These are phyloP conservation scores for Heliconius hermathena DNA, from an alignment of 1,140 invertebrate species.

Conservation along the genomic window DNA sequence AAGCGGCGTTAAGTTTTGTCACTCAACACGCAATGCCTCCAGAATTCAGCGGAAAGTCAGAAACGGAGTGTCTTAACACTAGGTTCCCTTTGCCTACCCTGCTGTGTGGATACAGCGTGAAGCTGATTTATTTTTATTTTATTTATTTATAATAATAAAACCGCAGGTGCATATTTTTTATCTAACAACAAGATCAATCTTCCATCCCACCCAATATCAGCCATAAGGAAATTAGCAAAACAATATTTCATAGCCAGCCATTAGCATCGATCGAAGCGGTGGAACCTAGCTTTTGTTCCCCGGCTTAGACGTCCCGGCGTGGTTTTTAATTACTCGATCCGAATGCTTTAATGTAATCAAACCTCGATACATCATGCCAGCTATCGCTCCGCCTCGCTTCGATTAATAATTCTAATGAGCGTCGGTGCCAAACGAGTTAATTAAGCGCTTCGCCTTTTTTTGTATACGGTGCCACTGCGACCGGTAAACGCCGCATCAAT, in stretches of 20 bases:
- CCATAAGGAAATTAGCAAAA: conserved; percentile 54
- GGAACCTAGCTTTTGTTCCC: conserved; percentile 60
- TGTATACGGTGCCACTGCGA: conserved; percentile 66
- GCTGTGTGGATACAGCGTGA: no score
- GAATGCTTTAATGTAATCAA: conserved; percentile 79
- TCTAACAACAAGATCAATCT: neutral
- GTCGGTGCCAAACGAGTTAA: conserved; percentile 81
- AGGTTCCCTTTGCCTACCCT: no score
- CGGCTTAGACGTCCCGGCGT: conserved; percentile 65
- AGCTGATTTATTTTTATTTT: no score
- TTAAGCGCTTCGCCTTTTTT: conserved; percentile 74
- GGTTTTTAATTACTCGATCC: conserved; percentile 72
- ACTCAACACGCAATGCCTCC: no score
- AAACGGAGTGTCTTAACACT: no score
- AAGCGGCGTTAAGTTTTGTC: no score
- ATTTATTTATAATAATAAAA: neutral
- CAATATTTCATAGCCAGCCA: conserved; percentile 58
- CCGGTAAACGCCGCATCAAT: conserved; percentile 80
- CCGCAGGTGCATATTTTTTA: neutral
- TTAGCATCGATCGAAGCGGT: conserved; percentile 41
- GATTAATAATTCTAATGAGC: conserved; percentile 82
- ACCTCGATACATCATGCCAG: conserved; percentile 80
- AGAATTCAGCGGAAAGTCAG: no score
- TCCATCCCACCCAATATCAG: conserved; percentile 40
- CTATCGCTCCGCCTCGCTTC: conserved; percentile 68